Conservation (phyloP, 2,113 vertebrate genomes). For the Cervus canadensis region DNA sequence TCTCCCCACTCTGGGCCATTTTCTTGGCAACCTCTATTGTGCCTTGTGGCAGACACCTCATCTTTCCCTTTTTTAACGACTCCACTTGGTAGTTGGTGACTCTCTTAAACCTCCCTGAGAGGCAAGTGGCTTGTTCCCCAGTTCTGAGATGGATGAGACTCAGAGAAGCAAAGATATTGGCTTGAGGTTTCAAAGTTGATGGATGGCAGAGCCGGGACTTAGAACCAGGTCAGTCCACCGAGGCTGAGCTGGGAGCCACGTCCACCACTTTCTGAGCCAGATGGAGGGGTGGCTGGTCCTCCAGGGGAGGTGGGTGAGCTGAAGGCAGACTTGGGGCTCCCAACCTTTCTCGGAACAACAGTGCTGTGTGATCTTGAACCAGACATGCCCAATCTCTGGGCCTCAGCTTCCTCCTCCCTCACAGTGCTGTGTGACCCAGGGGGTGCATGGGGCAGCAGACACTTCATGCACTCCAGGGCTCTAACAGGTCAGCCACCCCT, state of each 20-base stretch:
- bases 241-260: not conserved
- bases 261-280: not conserved
- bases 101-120: not conserved
- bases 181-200: not conserved
- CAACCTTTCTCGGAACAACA: rapidly evolving
- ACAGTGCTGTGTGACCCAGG: not conserved
- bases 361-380: not conserved
- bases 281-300: not conserved
- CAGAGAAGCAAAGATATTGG: not conserved
- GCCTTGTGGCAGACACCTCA: not conserved
- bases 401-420: not conserved
- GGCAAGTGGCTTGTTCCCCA: not conserved
- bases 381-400: not conserved
- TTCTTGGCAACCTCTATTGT: not conserved
- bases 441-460: not conserved
- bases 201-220: not conserved
- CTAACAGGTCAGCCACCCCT: not conserved
- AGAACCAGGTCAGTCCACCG: not conserved
- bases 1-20: not conserved
- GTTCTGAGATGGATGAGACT: not conserved
- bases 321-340: not conserved
- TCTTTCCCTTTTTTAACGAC: not conserved
- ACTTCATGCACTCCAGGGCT: not conserved
- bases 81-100: not conserved
- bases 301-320: not conserved